phyloP scores from a whole-genome alignment of 2,888 invertebrate species.

The Ferdinandea cuprea region DNA sequence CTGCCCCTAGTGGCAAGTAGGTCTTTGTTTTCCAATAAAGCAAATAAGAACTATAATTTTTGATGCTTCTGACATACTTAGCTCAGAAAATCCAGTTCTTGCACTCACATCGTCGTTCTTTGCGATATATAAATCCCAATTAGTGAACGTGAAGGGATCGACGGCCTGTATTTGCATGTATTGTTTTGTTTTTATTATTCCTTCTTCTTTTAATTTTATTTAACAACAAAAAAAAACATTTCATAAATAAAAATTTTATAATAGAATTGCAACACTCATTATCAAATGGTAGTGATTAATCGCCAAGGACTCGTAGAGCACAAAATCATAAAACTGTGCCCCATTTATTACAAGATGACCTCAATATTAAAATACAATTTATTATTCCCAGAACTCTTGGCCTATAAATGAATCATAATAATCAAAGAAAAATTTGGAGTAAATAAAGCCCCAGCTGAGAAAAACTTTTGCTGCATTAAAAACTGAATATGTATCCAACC shows the following conservation, averaged over 20 bases:
- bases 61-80: slow-evolving; percentile 1
- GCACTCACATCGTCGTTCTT: neutral
- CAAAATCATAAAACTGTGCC: slow-evolving; percentile 15
- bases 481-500: neutral
- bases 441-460: slow-evolving; percentile 42
- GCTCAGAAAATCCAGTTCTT: slow-evolving; percentile 1
- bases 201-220: no score
- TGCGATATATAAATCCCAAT: no score
- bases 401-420: slow-evolving; percentile 35
- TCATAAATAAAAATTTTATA: no score
- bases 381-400: slow-evolving; percentile 48
- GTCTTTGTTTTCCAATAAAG: neutral
- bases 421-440: slow-evolving; percentile 48
- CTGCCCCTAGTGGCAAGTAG: slow-evolving; percentile 4
- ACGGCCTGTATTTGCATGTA: no score
- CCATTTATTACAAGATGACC: slow-evolving; percentile 50
- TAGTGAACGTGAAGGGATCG: no score
- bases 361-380: slow-evolving; percentile 55
- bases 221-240: no score
- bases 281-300: neutral
- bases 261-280: neutral
- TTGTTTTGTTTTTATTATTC: no score
- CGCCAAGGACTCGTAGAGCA: slow-evolving; percentile 7
- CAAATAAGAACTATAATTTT: neutral
- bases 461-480: slow-evolving; percentile 39